Evolutionary conservation across 2,113 vertebrate genomes (phyloP), one percentile per base, ranked within the genome.

Genomic region (Hippocampus zosterae): DNA sequence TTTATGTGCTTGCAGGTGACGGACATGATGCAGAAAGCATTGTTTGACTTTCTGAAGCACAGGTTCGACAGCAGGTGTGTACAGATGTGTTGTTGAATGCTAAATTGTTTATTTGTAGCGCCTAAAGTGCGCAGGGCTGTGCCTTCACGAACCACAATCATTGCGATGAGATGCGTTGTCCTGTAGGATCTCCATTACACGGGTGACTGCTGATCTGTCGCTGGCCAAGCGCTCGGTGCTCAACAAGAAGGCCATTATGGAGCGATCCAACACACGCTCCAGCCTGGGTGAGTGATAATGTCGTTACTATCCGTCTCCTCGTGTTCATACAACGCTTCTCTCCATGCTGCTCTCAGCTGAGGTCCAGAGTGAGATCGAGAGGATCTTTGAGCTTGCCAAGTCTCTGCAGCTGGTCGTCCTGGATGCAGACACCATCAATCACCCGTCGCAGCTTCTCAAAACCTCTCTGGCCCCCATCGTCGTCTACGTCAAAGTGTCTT

Each of bases 341-440:
- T 62, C 41, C 74, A 11, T 70, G 60, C n/a, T 48, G n/a, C 63
- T 70, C 50, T 56, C 85, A 98, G 96, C 96, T 1, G 96, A 98
- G 89, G 96, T 98, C 37, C 96, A 98, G 91, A 97, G 96, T 33
- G 96, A 98, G 87, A 98, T 96, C 8, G 96, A 98, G 76, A 93
- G 96, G 72, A 98, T 99, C 87, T 98, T 99, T 8, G 96, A 98
- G 90, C 84, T 99, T 89, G 96, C 97, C 79, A 98, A 98, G 88
- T 95, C 95, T 57, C 91, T 98, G 70, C 97, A 98, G 91, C 89
- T 99, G 70, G 97, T 99, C 16, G 93, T 96, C 56, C 78, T 99
- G 86, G 97, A 99, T 0, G 97, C 97, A 0, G 97, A 99, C 88
- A 99, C 97, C 77, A 98, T 99, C 90, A 98, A 98, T 90, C 96